Evolutionary conservation across 2,888 invertebrate genomes (phyloP), one percentile per base, ranked within the genome.

Genomic region (Cosmorhoe ocellata): DNA sequence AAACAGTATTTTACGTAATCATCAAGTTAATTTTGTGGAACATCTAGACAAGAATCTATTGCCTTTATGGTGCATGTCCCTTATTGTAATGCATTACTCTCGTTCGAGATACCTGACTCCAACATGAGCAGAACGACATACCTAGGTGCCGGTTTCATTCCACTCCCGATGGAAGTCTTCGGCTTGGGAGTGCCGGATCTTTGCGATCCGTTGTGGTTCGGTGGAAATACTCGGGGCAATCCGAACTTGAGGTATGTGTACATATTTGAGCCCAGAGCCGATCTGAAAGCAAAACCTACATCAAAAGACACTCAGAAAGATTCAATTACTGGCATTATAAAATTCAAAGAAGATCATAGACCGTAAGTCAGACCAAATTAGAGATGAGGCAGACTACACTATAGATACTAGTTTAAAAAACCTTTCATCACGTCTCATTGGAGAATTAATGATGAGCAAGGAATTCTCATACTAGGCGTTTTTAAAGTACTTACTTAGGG

Each of bases 161-260:
- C 90, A 65, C 91, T 91, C 11, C 90, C 91, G 12, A 91, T 91
- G 6, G 91, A 91, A 24, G 89, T 91, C 64, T 91, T 91, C 18
- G 91, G 92, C 65, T 91, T 90, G 1, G 93, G 93, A 3, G 93
- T 93, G 53, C 93, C 94, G 7, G 94, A 94, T 28, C 94, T 87
- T 69, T 94, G 93, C 1, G 94, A 94, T 9, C 92, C 93, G 67
- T 94, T 94, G 63, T 94, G 94, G 70, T 95, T 95, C 7, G 97
- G 97, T 24, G 97, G 97, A 74, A 97, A 94, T 1, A 98, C 98
- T 44, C 98, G 92, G 0, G 98, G 98, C 46, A 98, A 90, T 0
- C 98, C 98, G 73, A 98, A 98, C 84, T 98, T 97, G 59, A 98
- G 91, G 83, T 98, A 98, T 13, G 98, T 97, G 83, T 97, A 97